Base-by-base conservation (phyloP, 2,113 vertebrate genomes). In the Saccopteryx leptura region DNA sequence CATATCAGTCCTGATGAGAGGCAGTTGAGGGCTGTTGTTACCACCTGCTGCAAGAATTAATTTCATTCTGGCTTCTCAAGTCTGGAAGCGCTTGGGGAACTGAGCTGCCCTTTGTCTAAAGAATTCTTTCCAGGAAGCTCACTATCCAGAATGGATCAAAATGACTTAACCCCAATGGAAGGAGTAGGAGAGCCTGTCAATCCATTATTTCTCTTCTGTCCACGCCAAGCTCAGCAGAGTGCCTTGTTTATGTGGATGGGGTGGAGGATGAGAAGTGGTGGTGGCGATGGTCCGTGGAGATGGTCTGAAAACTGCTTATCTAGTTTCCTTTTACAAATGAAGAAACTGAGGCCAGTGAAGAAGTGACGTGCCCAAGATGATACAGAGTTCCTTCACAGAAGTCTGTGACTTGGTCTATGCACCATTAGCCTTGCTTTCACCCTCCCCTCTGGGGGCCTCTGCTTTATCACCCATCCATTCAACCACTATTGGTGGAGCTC, bases 41-140 rank as follows among this genome's bases (percentile, higher is more conserved):
- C 76, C 86, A 94, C 81, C 82, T 74, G 50, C 93, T 69, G 74
- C 39, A 95, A 94, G 28, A 96, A 31, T 85, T 65, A 24, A 75
- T 95, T 92, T 93, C 12, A 24, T 93, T 91, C 50, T 52, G 26
- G 46, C 76, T 84, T 60, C 71, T 91, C 78, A 52, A 48, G 26
- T 76, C 90, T 78, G 90, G 15, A 52, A 21, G 58, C 2, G 5
- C 33, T 78, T 15, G 31, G 56, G 80, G 11, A 81, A 66, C n/a
- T 48, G 87, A 74, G 65, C 75, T 76, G 19, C 68, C 26, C 39
- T 74, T 65, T 75, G 19, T 80, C 92, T 81, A 66, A 48, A 79
- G 33, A 78, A 71, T 69, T 71, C 33, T 90, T 86, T 86, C 58
- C 33, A 66, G 63, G 72, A 96, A 95, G 56, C 52, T 90, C 61